Conservation (phyloP, 2,888 invertebrate genomes). For the Euzophera pinguis region DNA sequence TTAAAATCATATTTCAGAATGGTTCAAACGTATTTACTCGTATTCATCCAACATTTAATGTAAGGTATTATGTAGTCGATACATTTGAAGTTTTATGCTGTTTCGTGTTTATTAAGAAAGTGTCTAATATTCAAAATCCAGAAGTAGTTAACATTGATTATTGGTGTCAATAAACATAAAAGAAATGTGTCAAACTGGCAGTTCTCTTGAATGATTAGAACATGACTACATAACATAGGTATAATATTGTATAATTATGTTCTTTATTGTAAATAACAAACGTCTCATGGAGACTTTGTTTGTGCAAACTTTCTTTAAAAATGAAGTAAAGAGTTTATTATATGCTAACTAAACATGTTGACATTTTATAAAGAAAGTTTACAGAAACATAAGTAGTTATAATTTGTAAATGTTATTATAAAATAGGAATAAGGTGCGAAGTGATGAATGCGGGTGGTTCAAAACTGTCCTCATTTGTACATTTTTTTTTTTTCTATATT, state of each 20-base stretch:
- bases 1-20: no score
- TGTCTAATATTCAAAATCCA: neutral
- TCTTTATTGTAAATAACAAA: slow-evolving; percentile 19
- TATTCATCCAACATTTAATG: neutral
- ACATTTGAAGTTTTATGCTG: neutral
- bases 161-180: neutral
- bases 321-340: neutral
- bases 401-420: slow-evolving; percentile 20
- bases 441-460: slow-evolving; percentile 18
- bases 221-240: neutral
- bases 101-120: neutral
- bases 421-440: slow-evolving; percentile 6
- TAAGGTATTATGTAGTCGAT: neutral
- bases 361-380: slow-evolving; percentile 14
- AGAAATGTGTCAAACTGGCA: neutral
- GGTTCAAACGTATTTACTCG: neutral
- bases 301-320: slow-evolving; percentile 15
- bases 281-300: slow-evolving; percentile 20
- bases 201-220: neutral
- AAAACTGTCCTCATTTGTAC: slow-evolving; percentile 14
- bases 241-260: slow-evolving; percentile 1
- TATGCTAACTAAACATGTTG: neutral
- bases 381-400: slow-evolving; percentile 14
- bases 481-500: neutral
- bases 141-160: neutral